A percentile compares a stretch with the other conserved stretches of the same genome.
Conservation (phyloP, 2,888 invertebrate species). For the Cyclophora punctaria region DNA sequence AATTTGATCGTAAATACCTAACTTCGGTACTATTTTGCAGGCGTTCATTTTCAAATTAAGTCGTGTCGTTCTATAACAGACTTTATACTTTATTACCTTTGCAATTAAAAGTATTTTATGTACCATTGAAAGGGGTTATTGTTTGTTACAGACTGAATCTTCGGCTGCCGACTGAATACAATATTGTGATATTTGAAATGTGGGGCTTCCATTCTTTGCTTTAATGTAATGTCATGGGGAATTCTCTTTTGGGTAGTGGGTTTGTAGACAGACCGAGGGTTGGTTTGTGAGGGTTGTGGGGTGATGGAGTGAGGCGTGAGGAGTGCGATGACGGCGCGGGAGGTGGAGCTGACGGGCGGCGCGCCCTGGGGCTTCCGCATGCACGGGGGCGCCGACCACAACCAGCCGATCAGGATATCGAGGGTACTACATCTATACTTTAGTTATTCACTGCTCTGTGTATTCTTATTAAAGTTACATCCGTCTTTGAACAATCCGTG, state of each 20-base stretch:
- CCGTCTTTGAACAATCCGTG: not conserved
- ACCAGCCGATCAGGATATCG: conserved; percentile 85
- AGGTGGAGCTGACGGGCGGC: conserved; percentile 86
- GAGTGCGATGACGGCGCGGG: conserved; percentile 78
- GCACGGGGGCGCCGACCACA: conserved; percentile 87
- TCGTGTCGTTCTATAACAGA: not conserved
- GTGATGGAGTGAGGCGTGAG: conserved; percentile 46
- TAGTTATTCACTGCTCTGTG: conserved; percentile 22
- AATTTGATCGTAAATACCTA: no score
- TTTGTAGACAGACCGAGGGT: conserved; percentile 20
- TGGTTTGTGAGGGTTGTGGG: conserved; percentile 26
- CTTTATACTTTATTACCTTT: conserved; percentile 14
- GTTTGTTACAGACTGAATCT: conserved; percentile 45
- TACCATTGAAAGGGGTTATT: conserved; percentile 19
- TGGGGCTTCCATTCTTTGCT: conserved; percentile 46
- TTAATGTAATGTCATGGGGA: conserved; percentile 31
- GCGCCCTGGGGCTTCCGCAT: conserved; percentile 93
- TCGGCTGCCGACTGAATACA: conserved; percentile 31
- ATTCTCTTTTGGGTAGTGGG: conserved; percentile 25
- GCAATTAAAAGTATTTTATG: conserved; percentile 3
- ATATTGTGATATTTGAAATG: conserved; percentile 47
- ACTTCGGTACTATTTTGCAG: not conserved
- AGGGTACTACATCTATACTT: conserved; percentile 70
- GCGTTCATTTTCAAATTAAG: conserved; percentile 9
- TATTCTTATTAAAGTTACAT: not conserved